Evolutionary conservation across 1,140 invertebrate species (phyloP), one percentile per base, ranked within the genome.

Genomic region (Listronotus bonariensis): DNA sequence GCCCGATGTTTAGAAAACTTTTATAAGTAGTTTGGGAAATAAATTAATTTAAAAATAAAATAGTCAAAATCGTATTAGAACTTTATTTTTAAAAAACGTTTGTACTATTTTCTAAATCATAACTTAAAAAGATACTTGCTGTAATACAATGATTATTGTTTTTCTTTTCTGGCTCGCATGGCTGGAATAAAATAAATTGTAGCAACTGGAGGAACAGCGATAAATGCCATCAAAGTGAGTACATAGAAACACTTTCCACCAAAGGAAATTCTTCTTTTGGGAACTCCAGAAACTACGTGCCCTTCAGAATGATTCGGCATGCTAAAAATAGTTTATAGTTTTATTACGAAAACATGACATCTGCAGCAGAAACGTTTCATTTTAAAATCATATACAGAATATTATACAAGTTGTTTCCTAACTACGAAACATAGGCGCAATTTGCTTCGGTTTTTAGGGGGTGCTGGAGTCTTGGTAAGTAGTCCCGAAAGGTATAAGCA

Each of bases 161-260:
- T 31, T 10, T 36, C 42, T 15, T 61, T 61, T 32, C 52, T 51
- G 18, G 40, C 18, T 46, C 58, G 15, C 58, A 61, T 61, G n/a
- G 36, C 49, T 9, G 58, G 58, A 15, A 42, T 61, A 32, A 12
- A 20, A 36, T 31, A 49, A 15, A 61, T 51, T 17, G 58, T 61
- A 32, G 48, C 48, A 17, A 51, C 12, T n/a, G 40, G 7, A 6
- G 48, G 46, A 32, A 7, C n/a, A 14, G 36, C 18, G 6, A 51
- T 14, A 41, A 51, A 18, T 3, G 18, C 18, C 12, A 15, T 14
- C 7, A 41, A 40, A 11, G 26, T n/a, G 1, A 61, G 1, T 14
- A 26, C 58, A n/a, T 52, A 41, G 7, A 42, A 26, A 8, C 40
- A 42, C 48, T 61, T 51, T 31, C 17, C 8, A 31, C 9, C 1